Base-by-base conservation (phyloP, 2,797 vertebrate species). In the Geotrypetes seraphini region DNA sequence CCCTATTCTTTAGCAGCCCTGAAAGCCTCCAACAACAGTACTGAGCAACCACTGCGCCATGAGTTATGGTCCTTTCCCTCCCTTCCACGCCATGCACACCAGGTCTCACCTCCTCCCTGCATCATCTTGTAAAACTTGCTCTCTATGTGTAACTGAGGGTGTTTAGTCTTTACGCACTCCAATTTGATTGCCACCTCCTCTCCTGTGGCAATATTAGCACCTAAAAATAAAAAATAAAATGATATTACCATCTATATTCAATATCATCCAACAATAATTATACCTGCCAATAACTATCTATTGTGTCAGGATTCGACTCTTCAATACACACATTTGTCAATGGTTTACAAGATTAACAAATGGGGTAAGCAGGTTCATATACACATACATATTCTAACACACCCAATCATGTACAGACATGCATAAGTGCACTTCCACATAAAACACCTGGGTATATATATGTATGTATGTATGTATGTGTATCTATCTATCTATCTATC, bases 71-170 rank as follows among this genome's bases (percentile, higher is more conserved):
- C 7, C 21, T 21, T 7, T 7, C 7, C 7, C 48, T 35, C 37
- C 39, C 44, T 16, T 31, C 10, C 13, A 14, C 20, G 19, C 18
- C 4, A 16, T 17, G 4, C 4, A n/a, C 5, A 26, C 10, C 11
- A 1, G 10, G 6, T 26, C 76, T 83, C 65, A 96, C 92, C 91
- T 85, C 92, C 93, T 47, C 91, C 93, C 70, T 96, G 93, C 92
- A 97, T 96, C 93, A 97, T 95, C 81, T 96, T 97, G 83, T 96
- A 97, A 67, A 97, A 95, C 70, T 96, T 97, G 90, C 93, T 96
- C 78, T 96, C 93, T 10, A 96, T 97, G 71, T 97, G 93, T 41
- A 97, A 68, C 69, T 97, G 93, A 5, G 93, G 93, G 62, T 97
- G 93, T 75, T 97, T 97, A 16, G 93, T 97, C 63, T 97, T 97